These are phyloP conservation scores for Harpagus bidentatus DNA, from an alignment of 2,113 vertebrate genomes.

Conservation along the genomic window DNA sequence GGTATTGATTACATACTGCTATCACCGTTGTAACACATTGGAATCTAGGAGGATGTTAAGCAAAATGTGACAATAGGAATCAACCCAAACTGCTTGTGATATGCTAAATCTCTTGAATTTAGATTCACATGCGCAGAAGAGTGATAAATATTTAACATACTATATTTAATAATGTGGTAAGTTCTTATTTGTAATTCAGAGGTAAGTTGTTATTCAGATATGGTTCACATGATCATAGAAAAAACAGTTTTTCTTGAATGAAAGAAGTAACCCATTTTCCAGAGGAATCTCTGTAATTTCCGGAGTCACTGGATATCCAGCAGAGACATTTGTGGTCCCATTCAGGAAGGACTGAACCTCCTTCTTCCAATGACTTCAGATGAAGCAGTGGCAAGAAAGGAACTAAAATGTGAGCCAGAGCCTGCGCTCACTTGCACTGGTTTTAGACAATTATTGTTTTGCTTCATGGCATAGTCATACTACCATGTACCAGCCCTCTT, in stretches of 20 bases:
- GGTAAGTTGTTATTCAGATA: neutral
- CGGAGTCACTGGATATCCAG: neutral
- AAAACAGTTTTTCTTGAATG: neutral
- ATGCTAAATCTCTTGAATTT: neutral
- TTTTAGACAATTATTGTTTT: neutral
- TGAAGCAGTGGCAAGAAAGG: neutral
- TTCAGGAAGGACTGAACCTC: neutral
- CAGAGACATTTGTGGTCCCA: neutral
- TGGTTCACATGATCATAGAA: neutral
- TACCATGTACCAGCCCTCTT: neutral
- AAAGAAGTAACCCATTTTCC: neutral
- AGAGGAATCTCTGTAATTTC: neutral
- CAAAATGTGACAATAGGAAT: neutral
- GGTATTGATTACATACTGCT: neutral
- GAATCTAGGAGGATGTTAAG: neutral
- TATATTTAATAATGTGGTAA: neutral
- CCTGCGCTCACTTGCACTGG: neutral
- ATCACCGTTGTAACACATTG: neutral
- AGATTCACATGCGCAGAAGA: fast-evolving
- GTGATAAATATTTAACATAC: neutral
- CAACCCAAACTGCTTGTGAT: neutral
- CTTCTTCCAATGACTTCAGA: neutral
- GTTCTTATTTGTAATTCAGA: neutral
- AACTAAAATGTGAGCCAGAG: neutral
- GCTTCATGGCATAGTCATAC: neutral